phyloP scores from a whole-genome alignment of 2,797 vertebrate genomes.

The Alcedo quadribrachys region DNA sequence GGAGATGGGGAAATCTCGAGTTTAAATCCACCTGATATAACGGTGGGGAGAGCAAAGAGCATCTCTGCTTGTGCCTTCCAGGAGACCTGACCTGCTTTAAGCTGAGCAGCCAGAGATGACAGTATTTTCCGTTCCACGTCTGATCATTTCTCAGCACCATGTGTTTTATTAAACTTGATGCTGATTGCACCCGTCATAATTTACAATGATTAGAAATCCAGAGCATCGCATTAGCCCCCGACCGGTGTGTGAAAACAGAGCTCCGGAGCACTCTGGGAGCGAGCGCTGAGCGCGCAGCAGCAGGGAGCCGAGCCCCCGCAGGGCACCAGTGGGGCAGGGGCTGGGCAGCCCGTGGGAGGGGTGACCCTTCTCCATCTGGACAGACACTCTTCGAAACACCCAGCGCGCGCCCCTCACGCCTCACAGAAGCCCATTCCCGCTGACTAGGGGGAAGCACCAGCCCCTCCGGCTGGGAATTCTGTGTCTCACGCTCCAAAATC shows the following conservation, averaged over 20 bases:
- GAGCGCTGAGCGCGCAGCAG: neutral
- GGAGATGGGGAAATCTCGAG: neutral
- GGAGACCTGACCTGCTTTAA: slow-evolving; percentile 16
- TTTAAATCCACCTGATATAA: slow-evolving; percentile 30
- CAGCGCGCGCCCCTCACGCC: neutral
- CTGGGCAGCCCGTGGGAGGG: neutral
- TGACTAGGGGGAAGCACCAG: neutral
- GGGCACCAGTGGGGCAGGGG: rapidly evolving
- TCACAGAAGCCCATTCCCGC: neutral
- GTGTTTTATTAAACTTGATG: slow-evolving; percentile 24
- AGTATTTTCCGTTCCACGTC: neutral
- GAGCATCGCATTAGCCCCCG: neutral
- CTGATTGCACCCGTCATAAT: slow-evolving; percentile 54
- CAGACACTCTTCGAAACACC: neutral
- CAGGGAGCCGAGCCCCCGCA: rapidly evolving
- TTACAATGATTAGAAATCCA: slow-evolving; percentile 43
- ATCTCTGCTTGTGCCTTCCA: neutral
- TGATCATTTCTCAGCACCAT: neutral
- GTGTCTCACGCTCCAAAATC: neutral
- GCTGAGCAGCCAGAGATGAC: neutral
- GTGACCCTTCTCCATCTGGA: neutral
- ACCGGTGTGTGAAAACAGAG: slow-evolving; percentile 40
- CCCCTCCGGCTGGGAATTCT: neutral
- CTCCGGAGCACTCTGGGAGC: neutral
- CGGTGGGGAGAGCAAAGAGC: neutral